Base-by-base conservation (phyloP, 2,888 invertebrate genomes). In the Chrysolina haemoptera region DNA sequence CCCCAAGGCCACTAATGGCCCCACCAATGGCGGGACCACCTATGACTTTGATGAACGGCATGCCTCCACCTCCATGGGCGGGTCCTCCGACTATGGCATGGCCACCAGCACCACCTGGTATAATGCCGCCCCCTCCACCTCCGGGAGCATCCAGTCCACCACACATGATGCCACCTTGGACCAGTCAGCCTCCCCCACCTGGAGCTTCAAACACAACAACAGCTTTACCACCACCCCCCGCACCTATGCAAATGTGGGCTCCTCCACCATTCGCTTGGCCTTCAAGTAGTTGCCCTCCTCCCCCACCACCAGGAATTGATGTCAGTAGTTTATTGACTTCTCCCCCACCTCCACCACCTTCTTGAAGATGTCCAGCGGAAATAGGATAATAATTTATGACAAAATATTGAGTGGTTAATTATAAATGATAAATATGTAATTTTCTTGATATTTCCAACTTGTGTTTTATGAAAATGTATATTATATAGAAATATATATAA, bases 1-100 rank as follows among this genome's bases (percentile, higher is more conserved):
- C 92, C 5, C 93, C 93, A 8, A 90, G 93, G 48, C 92, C 94
- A 48, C 87, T 94, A 76, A 92, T 93, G 91, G 90, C 92, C 2
- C 90, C 91, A 40, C 91, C 91, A 2, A 89, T 90, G 48, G 77
- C 82, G 16, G 75, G 81, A 41, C 81, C 84, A 75, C 79, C 83
- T 4, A 74, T 74, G 71, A 68, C 68, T 16, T 74, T 77, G 55
- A 74, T 78, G 74, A 79, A 75, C 35, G 69, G 80, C 66, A 84
- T 84, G 79, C 80, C 82, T 81, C 89, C 91, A 41, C 89, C 90
- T 1, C 89, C 90, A 0, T 88, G 89, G 85, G 88, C 75, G 1
- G 73, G 53, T 6, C 84, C 67, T 86, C 74, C 79, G 9, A 69
- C 90, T 64, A 86, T 89, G 40, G 89, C 89, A 16, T 89, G 89